phyloP scores from a whole-genome alignment of 2,888 invertebrate species.

The Rhopalosiphum nymphaeae region DNA sequence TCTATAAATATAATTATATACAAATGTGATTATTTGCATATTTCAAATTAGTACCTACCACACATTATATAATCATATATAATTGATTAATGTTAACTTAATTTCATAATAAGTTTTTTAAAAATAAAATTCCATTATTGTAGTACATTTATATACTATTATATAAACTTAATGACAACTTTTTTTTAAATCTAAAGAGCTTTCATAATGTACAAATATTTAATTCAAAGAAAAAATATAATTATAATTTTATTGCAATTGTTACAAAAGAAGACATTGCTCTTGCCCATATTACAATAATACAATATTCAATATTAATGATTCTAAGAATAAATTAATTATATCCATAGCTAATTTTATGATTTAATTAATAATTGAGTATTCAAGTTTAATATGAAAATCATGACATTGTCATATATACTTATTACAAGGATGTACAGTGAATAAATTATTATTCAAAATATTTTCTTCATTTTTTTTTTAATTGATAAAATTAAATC shows the following conservation, averaged over 20 bases:
- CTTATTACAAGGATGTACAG: neutral
- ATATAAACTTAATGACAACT: neutral
- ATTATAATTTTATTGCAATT: constrained; percentile 4
- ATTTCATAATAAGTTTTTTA: neutral
- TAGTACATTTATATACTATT: neutral
- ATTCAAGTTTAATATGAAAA: neutral
- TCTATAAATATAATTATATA: neutral
- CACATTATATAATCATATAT: neutral
- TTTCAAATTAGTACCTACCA: neutral
- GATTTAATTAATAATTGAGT: neutral
- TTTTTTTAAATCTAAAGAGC: neutral
- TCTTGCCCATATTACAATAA: neutral
- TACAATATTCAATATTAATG: neutral
- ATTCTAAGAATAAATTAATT: neutral
- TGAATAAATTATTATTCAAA: too few relatives aligned
- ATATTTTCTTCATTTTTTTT: neutral
- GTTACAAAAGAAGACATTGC: neutral
- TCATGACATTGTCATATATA: neutral
- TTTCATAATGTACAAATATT: neutral
- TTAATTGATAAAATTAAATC: neutral
- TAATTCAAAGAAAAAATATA: neutral
- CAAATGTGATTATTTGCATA: neutral
- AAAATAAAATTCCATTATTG: neutral
- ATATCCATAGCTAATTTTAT: neutral
- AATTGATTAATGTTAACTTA: neutral